Base-by-base conservation (phyloP, 2,888 invertebrate genomes). In the Azorinus chamasolen region DNA sequence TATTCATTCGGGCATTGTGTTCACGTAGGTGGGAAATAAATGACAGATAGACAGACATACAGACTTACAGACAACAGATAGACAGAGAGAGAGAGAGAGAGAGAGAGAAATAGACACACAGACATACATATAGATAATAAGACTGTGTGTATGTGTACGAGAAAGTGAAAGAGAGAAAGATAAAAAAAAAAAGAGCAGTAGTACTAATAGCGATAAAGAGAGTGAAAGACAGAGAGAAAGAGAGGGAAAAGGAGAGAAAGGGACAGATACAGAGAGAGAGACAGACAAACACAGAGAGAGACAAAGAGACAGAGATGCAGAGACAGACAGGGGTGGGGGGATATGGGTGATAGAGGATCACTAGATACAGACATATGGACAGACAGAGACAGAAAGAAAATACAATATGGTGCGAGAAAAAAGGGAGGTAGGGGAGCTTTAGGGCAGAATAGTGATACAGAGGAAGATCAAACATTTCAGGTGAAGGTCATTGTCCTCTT, bases 251-350 rank as follows among this genome's bases (percentile, higher is more conserved):
- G 10, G 41, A 41, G 41, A 41, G 41, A 41, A 14, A 58, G 27
- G 37, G 18, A 57, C n/a, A 32, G 50, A 53, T 1, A 25, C 24
- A 43, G 20, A 57, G n/a, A 68, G 25, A 63, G 63, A 55, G 32
- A 62, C 14, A 70, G 32, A 62, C 24, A 53, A 18, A 62, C 8
- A 61, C 14, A 53, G 25, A 53, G 43, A 54, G 18, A 62, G 50
- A 41, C 5, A 53, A 54, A 69, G 20, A 61, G 5, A 45, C 1
- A 54, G 51, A 45, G 18, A 51, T 20, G 25, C 3, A 16, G 22
- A 20, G 22, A 14, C 10, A 14, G 14, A 14, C 10, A 14, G 14
- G 48, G 6, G 48, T 6, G 18, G 48, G 18, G 48, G 18, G 48
- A 48, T 16, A 48, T 6, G 18, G 48, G 18, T 16, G 18, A 20